Conservation (phyloP, 1,140 invertebrate species). For the Oedothorax gibbosus region DNA sequence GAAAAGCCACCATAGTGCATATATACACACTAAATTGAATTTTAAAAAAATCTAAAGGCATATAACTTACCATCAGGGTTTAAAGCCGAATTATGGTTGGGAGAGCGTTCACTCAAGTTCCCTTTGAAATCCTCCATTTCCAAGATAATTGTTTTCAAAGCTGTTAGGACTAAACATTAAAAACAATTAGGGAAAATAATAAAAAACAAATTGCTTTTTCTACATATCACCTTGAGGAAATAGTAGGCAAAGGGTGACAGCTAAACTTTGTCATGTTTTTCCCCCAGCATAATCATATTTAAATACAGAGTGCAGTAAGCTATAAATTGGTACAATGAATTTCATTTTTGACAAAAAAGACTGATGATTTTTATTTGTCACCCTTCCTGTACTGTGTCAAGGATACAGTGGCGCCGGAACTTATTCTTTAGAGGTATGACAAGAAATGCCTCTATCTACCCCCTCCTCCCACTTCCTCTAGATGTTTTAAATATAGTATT, state of each 20-base stretch:
- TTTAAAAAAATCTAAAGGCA: too few species aligned
- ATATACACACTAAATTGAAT: too few species aligned
- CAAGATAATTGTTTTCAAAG: conserved; percentile 54
- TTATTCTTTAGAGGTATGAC: too few species aligned
- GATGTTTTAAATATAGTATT: too few species aligned
- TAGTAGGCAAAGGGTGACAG: too few species aligned
- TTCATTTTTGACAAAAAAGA: neutral
- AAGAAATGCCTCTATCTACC: too few species aligned
- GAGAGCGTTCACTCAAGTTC: neutral
- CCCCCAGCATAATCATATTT: neutral
- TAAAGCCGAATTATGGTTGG: neutral
- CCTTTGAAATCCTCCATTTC: conserved; percentile 58
- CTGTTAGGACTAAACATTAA: conserved; percentile 44
- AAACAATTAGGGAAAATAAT: neutral
- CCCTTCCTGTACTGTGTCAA: too few species aligned
- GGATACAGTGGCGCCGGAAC: too few species aligned
- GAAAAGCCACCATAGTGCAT: too few species aligned
- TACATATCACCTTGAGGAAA: neutral
- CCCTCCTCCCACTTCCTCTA: too few species aligned
- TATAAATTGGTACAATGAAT: neutral
- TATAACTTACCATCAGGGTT: conserved; percentile 6
- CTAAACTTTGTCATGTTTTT: too few species aligned
- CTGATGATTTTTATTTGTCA: too few species aligned
- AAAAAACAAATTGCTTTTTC: neutral
- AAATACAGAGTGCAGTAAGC: neutral